These are phyloP conservation scores for Pycnomerus fuliginosus DNA, from an alignment of 2,888 invertebrate genomes.

Conservation along the genomic window DNA sequence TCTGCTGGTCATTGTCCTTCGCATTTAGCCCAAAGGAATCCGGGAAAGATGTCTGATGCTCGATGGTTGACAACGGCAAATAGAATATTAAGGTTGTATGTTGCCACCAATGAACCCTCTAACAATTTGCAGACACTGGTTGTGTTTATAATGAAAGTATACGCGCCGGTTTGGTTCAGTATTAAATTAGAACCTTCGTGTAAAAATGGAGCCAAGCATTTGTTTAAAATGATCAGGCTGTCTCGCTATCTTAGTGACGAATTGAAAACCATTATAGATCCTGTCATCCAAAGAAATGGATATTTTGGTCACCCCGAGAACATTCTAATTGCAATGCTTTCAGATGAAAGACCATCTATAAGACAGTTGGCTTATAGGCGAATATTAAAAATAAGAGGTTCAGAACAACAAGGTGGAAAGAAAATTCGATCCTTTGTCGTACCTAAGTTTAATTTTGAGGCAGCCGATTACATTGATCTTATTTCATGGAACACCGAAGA, in stretches of 20 bases:
- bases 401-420: background rate
- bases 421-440: background rate
- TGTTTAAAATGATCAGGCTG: constrained; percentile 22
- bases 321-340: constrained; percentile 28
- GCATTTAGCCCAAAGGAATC: background rate
- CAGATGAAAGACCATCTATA: constrained; percentile 12
- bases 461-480: background rate
- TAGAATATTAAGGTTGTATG: background rate
- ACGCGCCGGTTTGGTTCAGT: constrained; percentile 24
- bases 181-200: constrained; percentile 32
- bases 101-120: background rate
- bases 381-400: background rate
- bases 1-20: background rate
- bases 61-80: background rate
- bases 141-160: background rate
- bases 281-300: constrained; percentile 30
- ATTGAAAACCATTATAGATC: constrained; percentile 26
- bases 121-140: constrained; percentile 2
- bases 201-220: constrained; percentile 32
- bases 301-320: constrained; percentile 33
- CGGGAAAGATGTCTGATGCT: background rate
- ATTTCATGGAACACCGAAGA: background rate
- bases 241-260: constrained; percentile 12
- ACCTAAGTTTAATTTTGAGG: background rate
- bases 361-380: background rate